phyloP scores from a whole-genome alignment of 2,888 invertebrate genomes.

The Aspidapion aeneum region DNA sequence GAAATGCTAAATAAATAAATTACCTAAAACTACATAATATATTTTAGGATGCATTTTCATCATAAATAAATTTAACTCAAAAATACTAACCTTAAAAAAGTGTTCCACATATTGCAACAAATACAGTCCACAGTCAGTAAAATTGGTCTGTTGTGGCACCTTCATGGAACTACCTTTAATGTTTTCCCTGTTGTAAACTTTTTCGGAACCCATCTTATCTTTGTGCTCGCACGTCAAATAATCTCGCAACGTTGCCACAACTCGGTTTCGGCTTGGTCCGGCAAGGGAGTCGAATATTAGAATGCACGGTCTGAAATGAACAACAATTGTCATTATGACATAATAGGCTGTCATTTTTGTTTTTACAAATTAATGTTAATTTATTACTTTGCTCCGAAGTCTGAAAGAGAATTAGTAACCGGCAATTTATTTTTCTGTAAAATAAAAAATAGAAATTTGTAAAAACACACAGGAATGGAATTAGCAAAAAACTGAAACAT shows the following conservation, averaged over 20 bases:
- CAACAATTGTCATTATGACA: neutral
- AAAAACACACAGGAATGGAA: no score
- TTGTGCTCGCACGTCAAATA: conserved; percentile 86
- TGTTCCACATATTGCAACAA: conserved; percentile 94
- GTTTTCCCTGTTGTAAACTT: conserved; percentile 74
- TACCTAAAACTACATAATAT: no score
- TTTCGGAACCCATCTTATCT: conserved; percentile 61
- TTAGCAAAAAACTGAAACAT: no score
- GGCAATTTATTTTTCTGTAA: no score
- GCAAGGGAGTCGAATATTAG: conserved; percentile 93
- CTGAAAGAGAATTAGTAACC: no score
- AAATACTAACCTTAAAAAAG: conserved; percentile 74
- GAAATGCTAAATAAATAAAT: no score
- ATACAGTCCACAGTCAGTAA: conserved; percentile 94
- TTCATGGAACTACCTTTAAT: conserved; percentile 85
- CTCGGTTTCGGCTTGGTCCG: conserved; percentile 68
- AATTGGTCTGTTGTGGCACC: conserved; percentile 97
- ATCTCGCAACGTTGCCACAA: conserved; percentile 87
- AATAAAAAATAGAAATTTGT: no score
- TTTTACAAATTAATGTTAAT: neutral
- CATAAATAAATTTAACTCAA: no score
- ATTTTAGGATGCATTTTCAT: no score
- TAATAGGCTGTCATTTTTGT: neutral
- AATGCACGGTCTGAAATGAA: conserved; percentile 77
- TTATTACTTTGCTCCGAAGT: neutral